phyloP scores from a whole-genome alignment of 2,797 vertebrate species.

The Melanogrammus aeglefinus region DNA sequence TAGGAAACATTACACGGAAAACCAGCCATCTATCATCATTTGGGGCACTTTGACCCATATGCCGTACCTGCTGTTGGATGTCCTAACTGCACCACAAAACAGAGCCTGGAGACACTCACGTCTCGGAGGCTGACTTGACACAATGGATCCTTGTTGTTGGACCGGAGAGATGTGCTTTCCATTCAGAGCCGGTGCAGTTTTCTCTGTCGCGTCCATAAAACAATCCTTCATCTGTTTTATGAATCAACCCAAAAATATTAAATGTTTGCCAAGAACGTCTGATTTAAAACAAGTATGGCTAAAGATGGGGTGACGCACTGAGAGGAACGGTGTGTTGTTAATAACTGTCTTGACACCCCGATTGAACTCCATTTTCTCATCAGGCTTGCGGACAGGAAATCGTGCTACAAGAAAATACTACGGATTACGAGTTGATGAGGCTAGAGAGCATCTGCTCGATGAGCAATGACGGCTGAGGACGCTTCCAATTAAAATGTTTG shows the following conservation, averaged over 20 bases:
- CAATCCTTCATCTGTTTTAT: neutral
- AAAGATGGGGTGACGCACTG: neutral
- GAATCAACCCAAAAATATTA: neutral
- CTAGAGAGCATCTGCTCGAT: neutral
- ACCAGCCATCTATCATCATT: slow-evolving; percentile 69
- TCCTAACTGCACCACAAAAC: slow-evolving; percentile 45
- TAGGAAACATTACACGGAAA: slow-evolving; percentile 45
- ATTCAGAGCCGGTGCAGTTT: neutral
- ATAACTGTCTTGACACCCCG: neutral
- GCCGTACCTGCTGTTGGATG: slow-evolving; percentile 61
- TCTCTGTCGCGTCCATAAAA: neutral
- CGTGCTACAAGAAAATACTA: neutral
- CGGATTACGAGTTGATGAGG: neutral
- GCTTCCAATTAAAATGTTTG: neutral
- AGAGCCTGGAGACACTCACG: neutral
- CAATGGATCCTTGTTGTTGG: neutral
- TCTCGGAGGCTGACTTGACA: neutral
- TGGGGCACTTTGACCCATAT: slow-evolving; percentile 64
- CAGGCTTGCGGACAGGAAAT: neutral
- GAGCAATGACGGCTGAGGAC: neutral
- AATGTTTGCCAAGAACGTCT: neutral
- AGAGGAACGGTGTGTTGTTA: neutral
- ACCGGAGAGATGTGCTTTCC: neutral
- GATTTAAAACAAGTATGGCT: neutral
- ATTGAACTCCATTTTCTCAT: neutral